Evolutionary conservation across 2,113 vertebrate genomes (phyloP).

Genomic region (Atherinomorus stipes): DNA sequence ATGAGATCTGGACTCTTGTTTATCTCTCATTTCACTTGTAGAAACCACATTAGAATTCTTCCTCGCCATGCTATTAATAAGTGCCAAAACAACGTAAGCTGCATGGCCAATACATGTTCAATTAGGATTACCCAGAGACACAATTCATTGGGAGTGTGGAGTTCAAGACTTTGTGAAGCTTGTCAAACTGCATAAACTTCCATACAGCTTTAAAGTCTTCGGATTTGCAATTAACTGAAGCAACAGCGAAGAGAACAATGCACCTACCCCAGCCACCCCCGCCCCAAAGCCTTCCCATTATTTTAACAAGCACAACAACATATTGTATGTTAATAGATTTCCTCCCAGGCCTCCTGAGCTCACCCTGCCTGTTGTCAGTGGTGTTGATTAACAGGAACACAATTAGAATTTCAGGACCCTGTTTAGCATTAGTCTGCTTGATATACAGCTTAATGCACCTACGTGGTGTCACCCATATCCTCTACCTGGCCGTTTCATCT

Average conservation of each 20-base stretch:
- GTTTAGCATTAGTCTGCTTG: constrained; percentile 73
- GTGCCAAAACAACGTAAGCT: constrained; percentile 73
- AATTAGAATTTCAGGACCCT: constrained; percentile 70
- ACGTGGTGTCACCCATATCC: constrained; percentile 25
- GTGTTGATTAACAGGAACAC: constrained; percentile 74
- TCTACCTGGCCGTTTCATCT: constrained; percentile 32
- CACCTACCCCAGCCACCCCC: constrained; percentile 58
- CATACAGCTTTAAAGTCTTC: constrained; percentile 63
- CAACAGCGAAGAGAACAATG: constrained; percentile 72
- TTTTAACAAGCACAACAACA: constrained; percentile 81
- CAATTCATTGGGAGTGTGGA: constrained; percentile 62
- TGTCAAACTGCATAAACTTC: constrained; percentile 73
- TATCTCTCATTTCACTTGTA: constrained; percentile 80
- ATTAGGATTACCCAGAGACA: constrained; percentile 79
- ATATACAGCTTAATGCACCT: constrained; percentile 45
- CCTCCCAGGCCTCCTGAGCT: constrained; percentile 67
- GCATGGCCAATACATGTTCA: constrained; percentile 72
- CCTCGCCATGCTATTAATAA: constrained; percentile 74
- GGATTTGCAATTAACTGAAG: constrained; percentile 77
- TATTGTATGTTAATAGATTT: constrained; percentile 81
- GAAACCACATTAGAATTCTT: constrained; percentile 76
- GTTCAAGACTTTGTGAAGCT: constrained; percentile 70
- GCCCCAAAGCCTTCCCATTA: constrained; percentile 74
- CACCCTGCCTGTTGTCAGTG: constrained; percentile 69
- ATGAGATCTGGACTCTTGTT: constrained; percentile 73